Base-by-base conservation (phyloP, 53 echinoderm and acorn worm genomes). In the Temnopleurus reevesii region DNA sequence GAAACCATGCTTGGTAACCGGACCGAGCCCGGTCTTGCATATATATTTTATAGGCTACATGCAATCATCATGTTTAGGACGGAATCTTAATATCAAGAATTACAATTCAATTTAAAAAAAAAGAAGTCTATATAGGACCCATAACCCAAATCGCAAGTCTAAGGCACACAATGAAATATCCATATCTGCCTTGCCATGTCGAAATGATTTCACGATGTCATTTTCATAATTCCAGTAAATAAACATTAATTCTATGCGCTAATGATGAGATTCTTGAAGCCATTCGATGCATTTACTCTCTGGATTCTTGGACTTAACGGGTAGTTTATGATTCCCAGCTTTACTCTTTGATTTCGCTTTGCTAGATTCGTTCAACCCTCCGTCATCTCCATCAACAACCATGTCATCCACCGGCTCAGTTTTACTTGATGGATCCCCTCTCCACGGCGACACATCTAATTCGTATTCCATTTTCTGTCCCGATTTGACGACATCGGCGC, bases 381-480 rank as follows among this genome's bases (percentile, higher is more conserved):
- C 51, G 8, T 47, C 88, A 3, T 53, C 53, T 15, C 46, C 38
- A 5, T 85, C 86, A 10, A 33, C 86, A 25, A 47, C 61, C 49
- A 60, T 59, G 1, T 25, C 61, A 13, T 59, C 86, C 0, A 33
- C 61, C 38, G 36, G 28, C 2, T 38, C 41, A 7, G 59, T 60
- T 24, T 28, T 23, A 43, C 45, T 43, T 49, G 12, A 18, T 30
- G 36, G 12, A 38, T 35, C 66, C 9, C 88, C 88, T 87, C 88
- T 87, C 88, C 88, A 87, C 7, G 88, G 66, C 33, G 88, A 65
- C n/a, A 87, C 71, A 26, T 87, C 71, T 36, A 87, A 49, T 49
- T 87, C 88, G 46, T 87, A 87, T 31, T 87, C 88, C 88, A 87
- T 87, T 30, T 71, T 26, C 18, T 66, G 71, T 7, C 60, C 86